Conservation (phyloP, 37 sponge, comb jelly and placozoan species). For the Tethya wilhelma region DNA sequence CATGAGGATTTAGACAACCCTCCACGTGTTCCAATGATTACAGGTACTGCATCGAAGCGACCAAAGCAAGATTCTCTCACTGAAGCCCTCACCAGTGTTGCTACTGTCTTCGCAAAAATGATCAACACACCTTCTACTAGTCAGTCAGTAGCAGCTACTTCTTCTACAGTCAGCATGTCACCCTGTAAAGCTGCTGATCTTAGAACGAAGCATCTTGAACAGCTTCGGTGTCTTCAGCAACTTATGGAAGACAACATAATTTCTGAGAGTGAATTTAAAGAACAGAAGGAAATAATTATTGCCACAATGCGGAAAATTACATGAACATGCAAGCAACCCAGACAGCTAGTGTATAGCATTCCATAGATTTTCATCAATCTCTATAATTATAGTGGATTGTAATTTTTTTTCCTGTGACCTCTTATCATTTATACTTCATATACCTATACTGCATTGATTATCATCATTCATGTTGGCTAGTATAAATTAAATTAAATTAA, state of each 20-base stretch:
- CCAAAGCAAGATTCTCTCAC: slow-evolving; percentile 11
- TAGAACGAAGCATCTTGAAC: slow-evolving; percentile 7
- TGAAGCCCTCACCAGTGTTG: slow-evolving; percentile 17
- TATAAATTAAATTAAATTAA: neutral
- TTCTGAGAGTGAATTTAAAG: neutral
- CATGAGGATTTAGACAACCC: slow-evolving; percentile 27
- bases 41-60: slow-evolving; percentile 11
- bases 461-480: neutral
- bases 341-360: too few species aligned
- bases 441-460: neutral
- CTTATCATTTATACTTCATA: neutral
- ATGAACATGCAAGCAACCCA: too few species aligned
- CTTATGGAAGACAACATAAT: slow-evolving; percentile 8
- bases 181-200: slow-evolving; percentile 15
- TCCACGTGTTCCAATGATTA: slow-evolving; percentile 43
- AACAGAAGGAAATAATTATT: slow-evolving; percentile 2
- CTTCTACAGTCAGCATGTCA: neutral
- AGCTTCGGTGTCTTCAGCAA: slow-evolving; percentile 14
- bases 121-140: neutral
- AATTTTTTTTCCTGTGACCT: neutral
- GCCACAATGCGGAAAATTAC: neutral
- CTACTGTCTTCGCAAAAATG: slow-evolving; percentile 21
- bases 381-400: neutral
- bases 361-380: neutral
- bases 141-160: neutral